Base-by-base conservation (phyloP, 2,888 invertebrate genomes). In the Ornithoptera alexandrae region DNA sequence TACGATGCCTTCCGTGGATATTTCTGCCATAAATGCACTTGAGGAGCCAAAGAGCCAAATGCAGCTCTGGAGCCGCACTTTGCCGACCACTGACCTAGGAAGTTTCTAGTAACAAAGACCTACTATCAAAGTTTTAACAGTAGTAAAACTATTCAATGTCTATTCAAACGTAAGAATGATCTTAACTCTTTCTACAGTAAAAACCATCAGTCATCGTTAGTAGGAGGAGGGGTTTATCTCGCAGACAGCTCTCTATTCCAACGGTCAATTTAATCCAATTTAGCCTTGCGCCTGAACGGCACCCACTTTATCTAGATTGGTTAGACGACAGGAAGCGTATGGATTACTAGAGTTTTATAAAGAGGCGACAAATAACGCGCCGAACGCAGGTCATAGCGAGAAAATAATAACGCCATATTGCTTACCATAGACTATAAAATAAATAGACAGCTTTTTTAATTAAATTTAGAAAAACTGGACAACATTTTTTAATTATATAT, bases 261-360 rank as follows among this genome's bases (percentile, higher is more conserved):
- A 71, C 77, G 84, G 83, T 84, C 89, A 89, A 90, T 90, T 89
- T 88, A 81, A 85, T 88, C 84, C 90, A 90, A 89, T 90, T 89
- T 84, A 85, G 81, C 74, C 65, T 65, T 74, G 77, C 70, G 67
- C 77, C 75, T 76, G 74, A 73, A 79, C 76, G 79, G 78, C 77
- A 73, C 75, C 79, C 84, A 84, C 83, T 85, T 88, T 84, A 79
- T 74, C 70, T 83, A 83, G 83, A 88, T 88, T 87, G 84, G 74
- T 73, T 78, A 80, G 82, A 81, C 79, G 81, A 79, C 87, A 85
- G 88, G 88, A 89, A 85, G 63, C 22, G 81, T 76, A 74, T 75
- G 77, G 82, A 82, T 82, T 83, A 83, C 82, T 77, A 77, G 81
- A 80, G 75, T 77, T 75, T 71, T 68, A 57, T 69, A 66, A 59